These are phyloP conservation scores for Platysteira castanea DNA, from an alignment of 2,113 vertebrate species.

Conservation along the genomic window DNA sequence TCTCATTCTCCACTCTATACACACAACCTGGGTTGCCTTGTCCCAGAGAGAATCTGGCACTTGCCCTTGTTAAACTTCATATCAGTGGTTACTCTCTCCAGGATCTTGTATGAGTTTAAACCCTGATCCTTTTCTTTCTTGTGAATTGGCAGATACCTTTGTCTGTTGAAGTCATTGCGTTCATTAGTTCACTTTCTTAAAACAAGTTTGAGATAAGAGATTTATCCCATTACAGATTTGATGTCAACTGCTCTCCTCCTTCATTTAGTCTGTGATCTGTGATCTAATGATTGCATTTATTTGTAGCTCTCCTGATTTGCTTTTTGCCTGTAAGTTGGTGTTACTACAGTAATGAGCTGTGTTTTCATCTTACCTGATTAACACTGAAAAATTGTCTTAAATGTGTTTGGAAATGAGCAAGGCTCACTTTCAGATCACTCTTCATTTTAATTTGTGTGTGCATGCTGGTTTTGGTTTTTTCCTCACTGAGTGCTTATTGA, in stretches of 20 bases:
- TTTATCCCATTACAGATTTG: background rate
- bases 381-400: conserved; percentile 1
- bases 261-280: background rate
- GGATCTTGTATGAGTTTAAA: background rate
- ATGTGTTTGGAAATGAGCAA: conserved; percentile 6
- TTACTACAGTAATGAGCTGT: background rate
- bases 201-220: background rate
- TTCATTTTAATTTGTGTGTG: conserved; percentile 18
- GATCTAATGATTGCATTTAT: background rate
- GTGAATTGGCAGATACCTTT: background rate
- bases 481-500: conserved; percentile 48
- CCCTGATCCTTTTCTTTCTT: background rate
- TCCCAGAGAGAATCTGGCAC: background rate
- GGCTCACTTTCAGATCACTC: background rate
- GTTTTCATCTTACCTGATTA: conserved; percentile 11
- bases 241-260: background rate
- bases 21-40: background rate
- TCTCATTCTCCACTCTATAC: background rate
- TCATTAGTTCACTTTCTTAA: background rate
- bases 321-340: background rate
- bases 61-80: background rate
- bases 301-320: background rate
- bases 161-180: background rate
- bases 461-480: conserved; percentile 33
- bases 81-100: background rate